Conservation (phyloP, 2,113 vertebrate species). For the Plecturocebus donacophilus region DNA sequence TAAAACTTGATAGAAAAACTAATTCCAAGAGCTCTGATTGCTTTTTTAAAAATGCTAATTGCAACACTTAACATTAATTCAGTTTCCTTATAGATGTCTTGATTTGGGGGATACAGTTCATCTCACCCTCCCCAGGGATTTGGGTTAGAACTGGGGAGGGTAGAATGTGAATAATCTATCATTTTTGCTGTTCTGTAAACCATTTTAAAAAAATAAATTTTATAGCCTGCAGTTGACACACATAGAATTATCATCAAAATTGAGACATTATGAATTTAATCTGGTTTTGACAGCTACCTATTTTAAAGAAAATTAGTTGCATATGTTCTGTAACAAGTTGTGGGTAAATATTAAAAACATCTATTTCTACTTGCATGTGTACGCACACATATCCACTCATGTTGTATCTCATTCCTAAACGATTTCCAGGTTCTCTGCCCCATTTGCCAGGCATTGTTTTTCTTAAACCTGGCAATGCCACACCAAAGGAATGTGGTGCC, state of each 20-base stretch:
- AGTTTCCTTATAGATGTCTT: neutral
- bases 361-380: neutral
- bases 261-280: neutral
- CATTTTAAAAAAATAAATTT: neutral
- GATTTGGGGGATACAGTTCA: neutral
- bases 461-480: neutral
- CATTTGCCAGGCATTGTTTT: neutral
- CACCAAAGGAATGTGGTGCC: neutral
- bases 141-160: neutral
- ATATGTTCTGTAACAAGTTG: neutral
- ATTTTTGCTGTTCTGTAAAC: neutral
- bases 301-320: conserved; percentile 17
- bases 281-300: neutral
- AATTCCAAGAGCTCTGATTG: conserved; percentile 26
- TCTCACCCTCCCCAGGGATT: neutral
- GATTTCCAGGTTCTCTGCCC: neutral
- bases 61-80: neutral
- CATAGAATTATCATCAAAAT: neutral
- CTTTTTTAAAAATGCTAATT: neutral
- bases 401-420: neutral
- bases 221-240: conserved; percentile 16
- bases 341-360: neutral
- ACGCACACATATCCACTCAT: neutral
- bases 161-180: neutral
- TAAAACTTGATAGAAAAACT: conserved; percentile 21